Base-by-base conservation (phyloP, 2,797 vertebrate genomes). In the Oreonectes daqikongensis region DNA sequence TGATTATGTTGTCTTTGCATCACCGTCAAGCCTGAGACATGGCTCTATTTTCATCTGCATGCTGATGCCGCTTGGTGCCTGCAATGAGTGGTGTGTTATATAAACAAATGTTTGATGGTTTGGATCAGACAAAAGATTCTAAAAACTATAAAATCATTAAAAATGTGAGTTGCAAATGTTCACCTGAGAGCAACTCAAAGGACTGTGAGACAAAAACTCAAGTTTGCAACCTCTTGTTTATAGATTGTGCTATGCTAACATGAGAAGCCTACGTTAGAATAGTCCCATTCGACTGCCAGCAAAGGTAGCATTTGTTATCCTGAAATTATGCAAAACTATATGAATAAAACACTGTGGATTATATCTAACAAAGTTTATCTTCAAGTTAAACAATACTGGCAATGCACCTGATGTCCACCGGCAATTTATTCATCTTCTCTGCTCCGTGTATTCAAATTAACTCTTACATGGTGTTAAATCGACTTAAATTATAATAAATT, bases 1-100 rank as follows among this genome's bases (percentile, higher is more conserved):
- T 42, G 46, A 75, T 75, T 75, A 75, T 75, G 72, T 75, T 75
- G 72, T 75, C 35, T 55, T 44, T 7, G 0, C 48, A 30, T 65
- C 9, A 18, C 35, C 48, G 24, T 42, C 35, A 65, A 53, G 11
- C 9, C 48, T 65, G 35, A 64, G 30, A 40, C 28, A n/a, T 1
- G 61, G 64, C 30, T 35, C 28, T 32, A 32, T 60, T 60, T 60
- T 30, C 61, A 22, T 65, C 72, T 53, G 35, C 24, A 8, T 1
- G n/a, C 12, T 55, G 22, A 38, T 46, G 40, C 24, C 24, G 12
- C 28, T 74, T 65, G 60, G 48, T 53, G 32, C 15, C 35, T 30
- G 22, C 17, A n/a, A 12, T 9, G 10, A 73, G 10, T 5, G 24
- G n/a, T 50, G 17, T 50, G 17, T 50, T n/a, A 18, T n/a, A n/a